These are phyloP conservation scores for Trissonchulus sp. DNA, from an alignment of 2,888 invertebrate species.

Conservation along the genomic window DNA sequence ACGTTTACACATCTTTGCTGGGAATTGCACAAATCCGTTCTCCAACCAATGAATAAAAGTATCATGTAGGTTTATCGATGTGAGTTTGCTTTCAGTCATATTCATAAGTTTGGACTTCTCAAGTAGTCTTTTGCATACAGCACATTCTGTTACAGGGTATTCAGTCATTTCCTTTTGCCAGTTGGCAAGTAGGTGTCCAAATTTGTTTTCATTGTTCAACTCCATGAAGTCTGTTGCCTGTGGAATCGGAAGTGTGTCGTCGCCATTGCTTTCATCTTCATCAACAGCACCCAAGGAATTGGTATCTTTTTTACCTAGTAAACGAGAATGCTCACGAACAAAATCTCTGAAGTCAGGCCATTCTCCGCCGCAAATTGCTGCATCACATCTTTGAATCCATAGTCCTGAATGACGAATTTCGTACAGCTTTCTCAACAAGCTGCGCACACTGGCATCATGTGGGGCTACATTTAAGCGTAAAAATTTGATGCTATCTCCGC, in stretches of 20 bases:
- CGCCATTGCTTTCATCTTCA: too few relatives aligned
- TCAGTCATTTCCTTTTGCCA: too few relatives aligned
- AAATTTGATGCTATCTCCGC: not conserved
- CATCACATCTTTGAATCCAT: not conserved
- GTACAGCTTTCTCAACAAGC: not conserved
- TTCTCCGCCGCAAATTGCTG: not conserved
- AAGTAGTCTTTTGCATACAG: not conserved
- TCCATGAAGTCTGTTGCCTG: too few relatives aligned
- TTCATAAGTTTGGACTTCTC: too few relatives aligned
- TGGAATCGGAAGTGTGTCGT: too few relatives aligned
- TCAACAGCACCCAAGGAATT: too few relatives aligned
- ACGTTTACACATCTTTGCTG: not conserved
- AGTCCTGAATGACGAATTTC: not conserved
- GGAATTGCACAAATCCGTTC: not conserved
- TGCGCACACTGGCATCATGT: not conserved
- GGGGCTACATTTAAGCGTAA: not conserved
- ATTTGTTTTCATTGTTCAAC: too few relatives aligned
- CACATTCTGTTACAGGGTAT: not conserved
- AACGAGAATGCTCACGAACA: not conserved
- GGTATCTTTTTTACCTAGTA: not conserved
- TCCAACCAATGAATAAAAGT: too few relatives aligned
- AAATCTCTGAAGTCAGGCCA: not conserved
- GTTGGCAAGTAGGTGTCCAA: too few relatives aligned
- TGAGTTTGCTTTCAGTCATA: too few relatives aligned
- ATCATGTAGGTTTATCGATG: too few relatives aligned